Evolutionary conservation across 2,888 invertebrate genomes (phyloP), one percentile per base, ranked within the genome.

Genomic region (Nesidiocoris tenuis): DNA sequence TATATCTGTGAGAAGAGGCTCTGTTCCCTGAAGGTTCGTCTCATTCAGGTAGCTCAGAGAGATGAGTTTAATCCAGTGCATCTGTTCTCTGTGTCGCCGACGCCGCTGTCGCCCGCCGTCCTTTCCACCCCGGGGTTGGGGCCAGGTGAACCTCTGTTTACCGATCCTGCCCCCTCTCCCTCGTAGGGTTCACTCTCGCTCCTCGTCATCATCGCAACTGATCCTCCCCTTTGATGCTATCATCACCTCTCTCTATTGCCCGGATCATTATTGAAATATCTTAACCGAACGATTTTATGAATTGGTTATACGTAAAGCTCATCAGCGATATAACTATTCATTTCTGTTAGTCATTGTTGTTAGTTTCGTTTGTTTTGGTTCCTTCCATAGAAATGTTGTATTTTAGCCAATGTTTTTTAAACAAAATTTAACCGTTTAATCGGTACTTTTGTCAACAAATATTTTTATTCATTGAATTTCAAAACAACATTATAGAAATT

Each of bases 1-100:
- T 74, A 74, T 74, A 74, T 74, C 74, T 74, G 74, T 74, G 74
- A 74, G 74, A 74, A 74, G 74, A 74, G 64, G 17, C 54, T 56
- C 74, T 19, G 7, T n/a, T 59, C 59, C n/a, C 25, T 16, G 25
- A 25, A 39, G 39, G 39, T 39, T 39, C 39, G 9, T 25, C 25
- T 57, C 57, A 64, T 74, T 74, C 74, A 74, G 74, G 74, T 74
- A 74, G 61, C 61, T 12, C 39, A 3, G 39, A 25, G 57, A 74
- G 74, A 74, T 74, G 74, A 63, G 65, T 74, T 74, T 74, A 74
- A 74, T 74, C 74, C 74, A 39, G 63, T 55, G 64, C 74, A 74
- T 74, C 74, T 74, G 74, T 65, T 74, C 64, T 23, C 64, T 21
- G 64, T 5, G 21, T 63, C 22, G 39, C 3, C 39, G 39, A 12